Evolutionary conservation across 2,888 invertebrate genomes (phyloP).

Genomic region (Boloria selene): DNA sequence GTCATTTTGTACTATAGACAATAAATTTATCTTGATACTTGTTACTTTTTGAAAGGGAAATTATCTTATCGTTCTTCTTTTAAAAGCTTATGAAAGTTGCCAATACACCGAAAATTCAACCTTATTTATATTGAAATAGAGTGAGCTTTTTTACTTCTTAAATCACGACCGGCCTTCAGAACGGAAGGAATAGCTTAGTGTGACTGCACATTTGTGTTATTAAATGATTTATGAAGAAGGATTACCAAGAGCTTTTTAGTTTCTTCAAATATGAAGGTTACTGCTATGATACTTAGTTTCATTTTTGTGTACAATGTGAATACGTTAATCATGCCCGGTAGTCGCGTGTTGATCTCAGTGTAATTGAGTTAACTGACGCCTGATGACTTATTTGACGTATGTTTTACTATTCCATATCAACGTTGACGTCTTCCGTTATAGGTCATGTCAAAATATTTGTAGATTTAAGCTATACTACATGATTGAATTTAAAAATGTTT

Average conservation of each 20-base stretch:
- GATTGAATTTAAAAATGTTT: constrained; percentile 24
- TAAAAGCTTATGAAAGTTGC: constrained; percentile 24
- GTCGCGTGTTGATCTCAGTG: constrained; percentile 79
- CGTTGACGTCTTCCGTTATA: constrained; percentile 45
- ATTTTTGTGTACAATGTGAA: constrained; percentile 48
- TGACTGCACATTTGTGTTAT: constrained; percentile 81
- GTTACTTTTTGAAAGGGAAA: constrained; percentile 53
- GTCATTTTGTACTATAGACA: constrained; percentile 50
- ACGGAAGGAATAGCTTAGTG: constrained; percentile 80
- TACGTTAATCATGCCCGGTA: constrained; percentile 76
- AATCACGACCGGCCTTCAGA: constrained; percentile 36
- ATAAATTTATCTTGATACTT: constrained; percentile 46
- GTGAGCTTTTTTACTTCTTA: constrained; percentile 20
- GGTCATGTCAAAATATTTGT: constrained; percentile 47
- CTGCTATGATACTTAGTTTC: constrained; percentile 51
- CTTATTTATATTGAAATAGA: constrained; percentile 15
- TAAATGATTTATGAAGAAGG: constrained; percentile 81
- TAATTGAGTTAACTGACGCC: constrained; percentile 81
- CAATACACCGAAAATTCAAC: constrained; percentile 18
- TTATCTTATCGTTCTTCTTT: constrained; percentile 30
- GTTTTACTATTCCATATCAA: constrained; percentile 58
- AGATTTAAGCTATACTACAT: constrained; percentile 33
- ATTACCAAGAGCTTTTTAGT: constrained; percentile 59
- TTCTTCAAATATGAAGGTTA: constrained; percentile 59
- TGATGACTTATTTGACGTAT: constrained; percentile 81